phyloP scores from a whole-genome alignment of 2,113 vertebrate species.

The Phaetusa simplex region DNA sequence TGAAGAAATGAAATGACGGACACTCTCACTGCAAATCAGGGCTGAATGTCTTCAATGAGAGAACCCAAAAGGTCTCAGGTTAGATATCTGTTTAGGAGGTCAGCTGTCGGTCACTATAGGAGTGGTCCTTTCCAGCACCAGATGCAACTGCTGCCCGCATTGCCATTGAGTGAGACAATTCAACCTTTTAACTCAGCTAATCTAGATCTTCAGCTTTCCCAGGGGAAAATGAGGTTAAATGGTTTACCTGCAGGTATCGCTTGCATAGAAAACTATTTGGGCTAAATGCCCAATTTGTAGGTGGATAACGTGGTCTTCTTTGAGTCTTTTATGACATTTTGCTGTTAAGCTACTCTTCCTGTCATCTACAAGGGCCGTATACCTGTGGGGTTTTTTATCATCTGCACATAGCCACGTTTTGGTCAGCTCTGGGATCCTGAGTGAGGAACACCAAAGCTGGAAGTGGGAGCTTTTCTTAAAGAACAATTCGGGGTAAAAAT shows the following conservation, averaged over 20 bases:
- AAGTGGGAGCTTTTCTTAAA: background rate
- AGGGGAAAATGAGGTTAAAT: background rate
- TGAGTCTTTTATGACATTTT: background rate
- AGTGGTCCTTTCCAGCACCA: background rate
- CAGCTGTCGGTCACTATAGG: background rate
- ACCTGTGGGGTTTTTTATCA: accelerated
- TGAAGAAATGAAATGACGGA: background rate
- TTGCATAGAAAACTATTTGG: background rate
- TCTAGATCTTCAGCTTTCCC: background rate
- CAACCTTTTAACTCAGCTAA: background rate
- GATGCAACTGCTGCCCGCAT: background rate
- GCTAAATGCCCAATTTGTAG: background rate
- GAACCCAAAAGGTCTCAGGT: background rate
- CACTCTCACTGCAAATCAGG: background rate
- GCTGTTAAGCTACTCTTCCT: background rate
- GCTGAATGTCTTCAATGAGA: background rate
- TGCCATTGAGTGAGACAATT: background rate
- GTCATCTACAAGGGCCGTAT: background rate
- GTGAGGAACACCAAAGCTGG: background rate
- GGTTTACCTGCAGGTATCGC: background rate
- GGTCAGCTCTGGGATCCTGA: background rate
- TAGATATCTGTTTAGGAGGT: background rate
- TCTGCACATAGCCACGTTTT: background rate
- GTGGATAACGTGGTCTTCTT: background rate
- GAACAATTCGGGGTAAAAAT: background rate